Evolutionary conservation across 2,113 vertebrate species (phyloP).

Genomic region (Jacana jacana): DNA sequence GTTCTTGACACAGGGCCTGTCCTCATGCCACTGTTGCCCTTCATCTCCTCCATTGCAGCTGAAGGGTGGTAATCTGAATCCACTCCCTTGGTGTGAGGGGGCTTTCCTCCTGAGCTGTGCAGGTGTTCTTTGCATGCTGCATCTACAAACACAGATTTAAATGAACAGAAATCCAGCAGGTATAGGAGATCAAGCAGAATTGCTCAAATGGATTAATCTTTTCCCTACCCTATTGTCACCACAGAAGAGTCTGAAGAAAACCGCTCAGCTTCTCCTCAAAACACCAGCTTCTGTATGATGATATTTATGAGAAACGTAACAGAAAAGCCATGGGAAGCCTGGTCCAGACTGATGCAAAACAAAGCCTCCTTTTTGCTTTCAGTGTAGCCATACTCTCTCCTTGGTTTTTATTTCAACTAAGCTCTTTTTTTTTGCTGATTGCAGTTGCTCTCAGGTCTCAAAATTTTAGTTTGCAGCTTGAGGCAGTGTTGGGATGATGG

Average conservation of each 20-base stretch:
- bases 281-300: background rate
- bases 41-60: background rate
- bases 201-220: background rate
- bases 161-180: background rate
- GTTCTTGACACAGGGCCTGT: background rate
- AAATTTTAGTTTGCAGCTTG: background rate
- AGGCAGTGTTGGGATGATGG: background rate
- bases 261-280: background rate
- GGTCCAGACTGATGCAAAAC: background rate
- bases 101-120: background rate
- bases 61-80: rapidly evolving
- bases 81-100: background rate
- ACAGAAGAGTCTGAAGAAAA: background rate
- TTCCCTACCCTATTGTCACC: background rate
- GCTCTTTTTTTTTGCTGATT: background rate
- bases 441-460: background rate
- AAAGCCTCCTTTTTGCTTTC: background rate
- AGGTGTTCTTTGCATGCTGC: background rate
- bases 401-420: background rate
- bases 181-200: background rate
- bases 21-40: background rate
- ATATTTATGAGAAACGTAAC: background rate
- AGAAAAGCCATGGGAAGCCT: background rate
- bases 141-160: background rate
- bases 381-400: background rate